Conservation (phyloP, 2,113 vertebrate species). For the Zapus hudsonius region DNA sequence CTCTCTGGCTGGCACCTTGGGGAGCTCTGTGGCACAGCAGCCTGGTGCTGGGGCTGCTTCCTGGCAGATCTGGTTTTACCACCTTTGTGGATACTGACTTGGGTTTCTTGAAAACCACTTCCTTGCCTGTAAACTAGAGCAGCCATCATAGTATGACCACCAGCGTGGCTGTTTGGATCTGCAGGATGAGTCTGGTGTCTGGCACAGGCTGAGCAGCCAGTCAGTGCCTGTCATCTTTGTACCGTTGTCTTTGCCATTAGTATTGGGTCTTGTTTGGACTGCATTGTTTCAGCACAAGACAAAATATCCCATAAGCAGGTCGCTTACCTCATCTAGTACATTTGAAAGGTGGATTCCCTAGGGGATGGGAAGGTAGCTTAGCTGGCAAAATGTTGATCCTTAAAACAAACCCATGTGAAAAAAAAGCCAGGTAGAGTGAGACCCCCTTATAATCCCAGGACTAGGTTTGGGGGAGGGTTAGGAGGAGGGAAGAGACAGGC, state of each 20-base stretch:
- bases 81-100: neutral
- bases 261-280: too few species aligned
- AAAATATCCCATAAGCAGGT: too few species aligned
- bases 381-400: neutral
- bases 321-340: too few species aligned
- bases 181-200: neutral
- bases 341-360: too few species aligned
- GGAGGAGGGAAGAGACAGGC: too few species aligned
- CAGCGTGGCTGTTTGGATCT: neutral
- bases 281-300: too few species aligned
- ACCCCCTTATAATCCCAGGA: neutral
- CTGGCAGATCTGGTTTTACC: neutral
- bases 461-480: neutral
- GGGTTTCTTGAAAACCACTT: neutral
- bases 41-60: accelerated
- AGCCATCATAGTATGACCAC: accelerated
- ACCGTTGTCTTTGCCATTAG: too few species aligned
- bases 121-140: neutral
- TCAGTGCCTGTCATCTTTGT: too few species aligned
- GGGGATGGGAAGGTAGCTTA: neutral
- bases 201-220: too few species aligned
- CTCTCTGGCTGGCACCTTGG: neutral
- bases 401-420: neutral
- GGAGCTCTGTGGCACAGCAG: neutral
- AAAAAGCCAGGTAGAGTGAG: neutral